Conservation (phyloP, 1,140 invertebrate genomes). For the Aradophagus sp. region DNA sequence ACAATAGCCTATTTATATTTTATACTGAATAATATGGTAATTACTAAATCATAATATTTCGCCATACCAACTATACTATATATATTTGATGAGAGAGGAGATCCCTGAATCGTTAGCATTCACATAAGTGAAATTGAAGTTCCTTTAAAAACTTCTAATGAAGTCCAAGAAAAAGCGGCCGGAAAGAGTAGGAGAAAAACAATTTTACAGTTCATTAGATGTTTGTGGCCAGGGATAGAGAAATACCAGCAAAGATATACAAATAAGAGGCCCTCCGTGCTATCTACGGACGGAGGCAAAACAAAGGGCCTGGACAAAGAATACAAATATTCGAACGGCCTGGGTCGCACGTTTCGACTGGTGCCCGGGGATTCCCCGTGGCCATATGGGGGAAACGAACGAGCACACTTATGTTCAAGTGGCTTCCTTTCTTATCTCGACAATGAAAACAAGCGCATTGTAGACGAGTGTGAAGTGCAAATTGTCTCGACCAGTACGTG, state of each 20-base stretch:
- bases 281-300: background rate
- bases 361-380: background rate
- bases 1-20: no score
- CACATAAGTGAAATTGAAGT: no score
- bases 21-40: no score
- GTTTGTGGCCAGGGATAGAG: background rate
- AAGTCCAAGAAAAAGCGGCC: no score
- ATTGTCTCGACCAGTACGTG: conserved; percentile 27
- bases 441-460: conserved; percentile 28
- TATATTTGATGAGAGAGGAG: no score
- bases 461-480: conserved; percentile 32
- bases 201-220: conserved; percentile 1
- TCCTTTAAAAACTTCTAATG: no score
- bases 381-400: conserved; percentile 17
- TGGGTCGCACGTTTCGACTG: conserved; percentile 7
- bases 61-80: no score
- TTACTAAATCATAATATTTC: no score
- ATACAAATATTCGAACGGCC: conserved; percentile 15
- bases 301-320: conserved; percentile 2
- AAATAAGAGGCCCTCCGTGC: no score
- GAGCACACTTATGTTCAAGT: conserved; percentile 21
- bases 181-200: no score
- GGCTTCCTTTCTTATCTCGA: conserved; percentile 10
- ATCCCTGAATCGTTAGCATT: no score
- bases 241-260: conserved; percentile 1